These are phyloP conservation scores for Hesperophylax magnus DNA, from an alignment of 1,140 invertebrate genomes.

Conservation along the genomic window DNA sequence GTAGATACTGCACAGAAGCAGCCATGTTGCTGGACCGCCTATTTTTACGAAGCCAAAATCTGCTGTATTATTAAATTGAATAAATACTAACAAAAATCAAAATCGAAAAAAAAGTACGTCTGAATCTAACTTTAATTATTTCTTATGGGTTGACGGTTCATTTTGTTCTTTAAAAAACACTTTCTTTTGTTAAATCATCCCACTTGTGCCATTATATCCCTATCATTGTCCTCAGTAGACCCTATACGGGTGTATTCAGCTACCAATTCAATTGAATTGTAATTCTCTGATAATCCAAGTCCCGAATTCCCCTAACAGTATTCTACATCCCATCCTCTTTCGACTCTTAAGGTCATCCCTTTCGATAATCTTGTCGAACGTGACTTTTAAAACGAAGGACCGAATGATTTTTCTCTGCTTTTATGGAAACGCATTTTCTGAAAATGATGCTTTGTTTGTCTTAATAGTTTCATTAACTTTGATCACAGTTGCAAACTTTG, in stretches of 20 bases:
- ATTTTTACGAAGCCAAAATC: too few species aligned
- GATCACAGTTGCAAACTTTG: too few species aligned
- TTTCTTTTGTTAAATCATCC: not conserved
- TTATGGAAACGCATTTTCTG: not conserved
- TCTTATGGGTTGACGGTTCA: too few species aligned
- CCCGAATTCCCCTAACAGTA: not conserved
- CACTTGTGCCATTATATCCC: not conserved
- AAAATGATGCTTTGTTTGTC: too few species aligned
- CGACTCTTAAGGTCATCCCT: not conserved
- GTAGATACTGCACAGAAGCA: too few species aligned
- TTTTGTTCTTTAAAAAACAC: too few species aligned
- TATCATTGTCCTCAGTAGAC: not conserved
- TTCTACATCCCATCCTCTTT: not conserved
- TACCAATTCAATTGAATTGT: constrained; percentile 17
- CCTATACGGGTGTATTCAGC: not conserved
- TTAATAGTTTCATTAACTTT: too few species aligned
- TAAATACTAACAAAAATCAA: too few species aligned
- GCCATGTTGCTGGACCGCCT: too few species aligned
- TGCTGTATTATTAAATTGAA: too few species aligned
- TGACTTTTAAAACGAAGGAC: not conserved
- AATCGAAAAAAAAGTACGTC: too few species aligned
- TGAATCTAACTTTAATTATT: too few species aligned
- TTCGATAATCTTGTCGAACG: not conserved
- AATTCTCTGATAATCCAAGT: constrained; percentile 3
- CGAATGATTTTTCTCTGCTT: not conserved